These are phyloP conservation scores for Ditula angustiorana DNA, from an alignment of 2,888 invertebrate genomes.

Conservation along the genomic window DNA sequence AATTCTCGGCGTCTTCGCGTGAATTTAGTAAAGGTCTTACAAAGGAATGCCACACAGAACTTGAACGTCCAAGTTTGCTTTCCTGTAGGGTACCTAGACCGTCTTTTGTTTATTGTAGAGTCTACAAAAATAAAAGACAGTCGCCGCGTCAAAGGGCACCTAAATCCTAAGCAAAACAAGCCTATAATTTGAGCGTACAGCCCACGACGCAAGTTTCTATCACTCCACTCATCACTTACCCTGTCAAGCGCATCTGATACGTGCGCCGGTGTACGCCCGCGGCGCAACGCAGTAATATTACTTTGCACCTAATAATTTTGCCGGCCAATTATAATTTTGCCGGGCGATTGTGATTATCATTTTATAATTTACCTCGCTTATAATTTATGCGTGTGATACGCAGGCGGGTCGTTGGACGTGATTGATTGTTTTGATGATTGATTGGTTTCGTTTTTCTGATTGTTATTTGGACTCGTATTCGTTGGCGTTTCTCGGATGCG, in stretches of 20 bases:
- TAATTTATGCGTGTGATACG: constrained; percentile 45
- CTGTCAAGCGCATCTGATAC: constrained; percentile 73
- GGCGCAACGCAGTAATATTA: constrained; percentile 64
- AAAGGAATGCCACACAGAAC: not conserved
- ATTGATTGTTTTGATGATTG: constrained; percentile 53
- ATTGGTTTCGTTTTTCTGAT: constrained; percentile 47
- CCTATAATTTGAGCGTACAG: constrained; percentile 30
- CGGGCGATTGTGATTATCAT: constrained; percentile 46
- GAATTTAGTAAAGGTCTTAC: not conserved
- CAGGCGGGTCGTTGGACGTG: constrained; percentile 49
- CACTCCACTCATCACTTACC: constrained; percentile 68
- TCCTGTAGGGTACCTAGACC: too few relatives aligned
- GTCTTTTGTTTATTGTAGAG: too few relatives aligned
- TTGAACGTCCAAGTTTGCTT: too few relatives aligned
- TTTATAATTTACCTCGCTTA: constrained; percentile 42
- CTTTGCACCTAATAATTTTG: constrained; percentile 81
- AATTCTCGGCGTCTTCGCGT: not conserved
- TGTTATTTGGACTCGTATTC: constrained; percentile 35
- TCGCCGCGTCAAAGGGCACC: constrained; percentile 19
- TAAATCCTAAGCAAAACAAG: constrained; percentile 11
- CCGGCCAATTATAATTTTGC: constrained; percentile 73
- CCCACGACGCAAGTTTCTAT: constrained; percentile 55
- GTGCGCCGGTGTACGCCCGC: constrained; percentile 50
- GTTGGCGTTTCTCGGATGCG: not conserved
- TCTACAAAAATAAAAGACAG: not conserved